Percentiles rank a stretch among this genome's conserved stretches.
phyloP scores from a whole-genome alignment of 2,888 invertebrate genomes.

The Ptychoptera albimana region DNA sequence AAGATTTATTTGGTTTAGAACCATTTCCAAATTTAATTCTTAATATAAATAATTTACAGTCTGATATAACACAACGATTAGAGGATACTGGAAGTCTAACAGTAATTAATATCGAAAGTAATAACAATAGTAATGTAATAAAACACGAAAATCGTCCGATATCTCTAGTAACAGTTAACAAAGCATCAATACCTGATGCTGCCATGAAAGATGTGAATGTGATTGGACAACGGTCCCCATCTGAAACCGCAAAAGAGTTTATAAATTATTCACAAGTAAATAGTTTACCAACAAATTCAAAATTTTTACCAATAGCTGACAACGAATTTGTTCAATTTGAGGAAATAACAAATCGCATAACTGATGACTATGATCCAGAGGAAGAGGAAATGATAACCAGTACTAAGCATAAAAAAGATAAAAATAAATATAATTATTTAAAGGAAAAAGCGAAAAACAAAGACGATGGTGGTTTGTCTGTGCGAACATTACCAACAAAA shows the following conservation, averaged over 20 bases:
- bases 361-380: slow-evolving; percentile 21
- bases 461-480: slow-evolving; percentile 16
- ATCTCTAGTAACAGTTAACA: slow-evolving; percentile 27
- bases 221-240: slow-evolving; percentile 7
- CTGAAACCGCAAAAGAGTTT: slow-evolving; percentile 9
- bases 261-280: slow-evolving; percentile 13
- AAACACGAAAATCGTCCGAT: slow-evolving; percentile 7
- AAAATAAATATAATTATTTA: slow-evolving; percentile 11
- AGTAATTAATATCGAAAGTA: slow-evolving; percentile 4
- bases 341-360: slow-evolving; percentile 19
- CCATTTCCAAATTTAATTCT: slow-evolving; percentile 28
- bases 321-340: slow-evolving; percentile 27
- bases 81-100: slow-evolving; percentile 2
- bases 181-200: slow-evolving; percentile 21
- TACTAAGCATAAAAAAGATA: slow-evolving; percentile 25
- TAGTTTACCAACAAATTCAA: slow-evolving; percentile 13
- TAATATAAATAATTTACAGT: slow-evolving; percentile 10
- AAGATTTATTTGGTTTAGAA: slow-evolving; percentile 28
- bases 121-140: slow-evolving; percentile 3
- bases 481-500: slow-evolving; percentile 26
- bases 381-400: slow-evolving; percentile 20
- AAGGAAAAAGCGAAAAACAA: slow-evolving; percentile 4
- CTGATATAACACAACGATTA: slow-evolving; percentile 1
- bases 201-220: not conserved
- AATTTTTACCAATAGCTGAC: slow-evolving; percentile 26